Evolutionary conservation across 2,797 vertebrate genomes (phyloP).

Genomic region (Sebastolobus alascanus): DNA sequence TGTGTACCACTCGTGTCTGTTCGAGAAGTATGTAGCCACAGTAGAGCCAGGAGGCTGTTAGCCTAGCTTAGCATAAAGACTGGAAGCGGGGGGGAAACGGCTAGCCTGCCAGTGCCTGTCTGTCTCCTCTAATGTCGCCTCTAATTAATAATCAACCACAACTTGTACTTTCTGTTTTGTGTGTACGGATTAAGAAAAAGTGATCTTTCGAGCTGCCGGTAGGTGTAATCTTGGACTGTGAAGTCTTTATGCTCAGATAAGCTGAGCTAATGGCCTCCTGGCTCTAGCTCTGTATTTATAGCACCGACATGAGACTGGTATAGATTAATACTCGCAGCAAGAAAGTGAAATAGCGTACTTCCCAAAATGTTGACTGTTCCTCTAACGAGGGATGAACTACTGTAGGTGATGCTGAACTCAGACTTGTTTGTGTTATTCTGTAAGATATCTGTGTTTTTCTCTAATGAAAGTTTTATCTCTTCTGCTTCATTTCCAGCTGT

Average conservation of each 20-base stretch:
- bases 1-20: background rate
- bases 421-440: background rate
- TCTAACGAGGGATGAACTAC: background rate
- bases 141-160: background rate
- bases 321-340: background rate
- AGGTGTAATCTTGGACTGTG: background rate
- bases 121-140: background rate
- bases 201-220: background rate
- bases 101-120: background rate
- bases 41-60: background rate
- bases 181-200: background rate
- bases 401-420: background rate
- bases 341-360: background rate
- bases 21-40: background rate
- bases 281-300: background rate
- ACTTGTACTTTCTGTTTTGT: background rate
- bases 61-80: background rate
- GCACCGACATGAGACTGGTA: background rate
- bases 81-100: background rate
- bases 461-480: background rate
- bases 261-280: background rate
- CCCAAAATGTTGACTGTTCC: background rate
- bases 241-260: background rate
- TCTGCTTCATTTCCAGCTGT: slow-evolving; percentile 86
- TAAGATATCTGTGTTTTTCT: background rate